Evolutionary conservation across 2,888 invertebrate genomes (phyloP).

Genomic region (Lepidocyrtinus sp.): DNA sequence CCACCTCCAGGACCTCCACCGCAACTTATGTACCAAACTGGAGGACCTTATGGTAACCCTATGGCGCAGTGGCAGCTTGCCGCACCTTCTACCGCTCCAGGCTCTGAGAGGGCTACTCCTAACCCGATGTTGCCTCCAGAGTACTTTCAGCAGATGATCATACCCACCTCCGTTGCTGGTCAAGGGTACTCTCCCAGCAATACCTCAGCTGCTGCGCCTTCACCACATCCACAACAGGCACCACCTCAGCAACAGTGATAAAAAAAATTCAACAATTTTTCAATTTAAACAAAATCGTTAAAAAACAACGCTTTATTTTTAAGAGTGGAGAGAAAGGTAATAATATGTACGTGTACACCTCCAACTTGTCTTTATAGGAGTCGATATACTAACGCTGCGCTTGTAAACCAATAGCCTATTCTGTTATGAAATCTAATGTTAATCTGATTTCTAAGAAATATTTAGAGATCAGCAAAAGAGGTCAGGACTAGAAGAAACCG

Average conservation of each 20-base stretch:
- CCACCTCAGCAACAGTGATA: constrained; percentile 46
- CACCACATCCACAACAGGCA: constrained; percentile 33
- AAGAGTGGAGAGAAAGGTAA: not conserved
- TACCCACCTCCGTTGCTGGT: not conserved
- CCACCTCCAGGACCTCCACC: constrained; percentile 40
- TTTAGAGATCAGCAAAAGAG: too few relatives aligned
- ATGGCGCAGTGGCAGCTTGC: constrained; percentile 40
- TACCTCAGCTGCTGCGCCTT: constrained; percentile 35
- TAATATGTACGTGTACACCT: too few relatives aligned
- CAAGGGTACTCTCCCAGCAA: constrained; percentile 40
- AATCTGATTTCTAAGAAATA: too few relatives aligned
- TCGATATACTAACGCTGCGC: too few relatives aligned
- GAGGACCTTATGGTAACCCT: constrained; percentile 37
- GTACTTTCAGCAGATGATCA: constrained; percentile 31
- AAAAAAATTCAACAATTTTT: not conserved
- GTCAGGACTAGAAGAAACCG: too few relatives aligned
- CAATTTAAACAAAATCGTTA: too few relatives aligned
- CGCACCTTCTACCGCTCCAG: constrained; percentile 11
- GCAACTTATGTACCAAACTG: constrained; percentile 37
- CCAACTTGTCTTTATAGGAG: too few relatives aligned
- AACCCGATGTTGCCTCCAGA: constrained; percentile 47
- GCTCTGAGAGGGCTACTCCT: constrained; percentile 34
- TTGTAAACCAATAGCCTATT: too few relatives aligned
- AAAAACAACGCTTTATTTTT: constrained; percentile 41
- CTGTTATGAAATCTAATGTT: too few relatives aligned